Evolutionary conservation across 2,888 invertebrate genomes (phyloP).

Genomic region (Zele albiditarsus): DNA sequence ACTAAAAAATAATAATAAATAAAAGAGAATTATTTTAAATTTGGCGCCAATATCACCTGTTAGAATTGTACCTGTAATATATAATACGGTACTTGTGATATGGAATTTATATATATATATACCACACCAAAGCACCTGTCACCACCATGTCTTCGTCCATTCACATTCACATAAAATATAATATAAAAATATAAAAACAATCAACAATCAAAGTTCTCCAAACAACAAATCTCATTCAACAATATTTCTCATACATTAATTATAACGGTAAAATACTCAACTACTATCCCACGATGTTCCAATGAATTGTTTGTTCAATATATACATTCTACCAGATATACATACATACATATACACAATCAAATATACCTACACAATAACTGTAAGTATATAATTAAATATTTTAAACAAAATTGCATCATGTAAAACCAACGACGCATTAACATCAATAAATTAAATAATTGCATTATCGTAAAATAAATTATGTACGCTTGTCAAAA

Average conservation of each 20-base stretch:
- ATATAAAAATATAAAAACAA: not conserved
- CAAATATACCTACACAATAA: not conserved
- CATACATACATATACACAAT: not conserved
- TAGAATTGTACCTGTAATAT: constrained; percentile 29
- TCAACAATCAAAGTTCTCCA: not conserved
- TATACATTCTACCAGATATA: not conserved
- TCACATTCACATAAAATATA: not conserved
- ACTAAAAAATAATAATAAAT: constrained; percentile 75
- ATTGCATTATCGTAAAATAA: not conserved
- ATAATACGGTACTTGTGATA: constrained; percentile 10
- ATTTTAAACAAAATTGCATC: not conserved
- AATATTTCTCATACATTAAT: not conserved
- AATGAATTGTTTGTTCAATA: constrained; percentile 1
- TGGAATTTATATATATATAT: not conserved
- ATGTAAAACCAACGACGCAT: not conserved
- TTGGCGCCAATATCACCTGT: constrained; percentile 2
- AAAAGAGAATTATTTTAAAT: constrained; percentile 28
- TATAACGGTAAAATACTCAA: not conserved
- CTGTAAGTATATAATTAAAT: not conserved
- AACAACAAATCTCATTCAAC: not conserved
- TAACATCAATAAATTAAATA: not conserved
- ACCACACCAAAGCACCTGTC: not conserved
- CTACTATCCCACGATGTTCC: not conserved
- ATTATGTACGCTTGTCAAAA: too few species aligned
- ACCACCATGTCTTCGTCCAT: not conserved